These are phyloP conservation scores for Geotrupes spiniger DNA, from an alignment of 2,888 invertebrate species.

Conservation along the genomic window DNA sequence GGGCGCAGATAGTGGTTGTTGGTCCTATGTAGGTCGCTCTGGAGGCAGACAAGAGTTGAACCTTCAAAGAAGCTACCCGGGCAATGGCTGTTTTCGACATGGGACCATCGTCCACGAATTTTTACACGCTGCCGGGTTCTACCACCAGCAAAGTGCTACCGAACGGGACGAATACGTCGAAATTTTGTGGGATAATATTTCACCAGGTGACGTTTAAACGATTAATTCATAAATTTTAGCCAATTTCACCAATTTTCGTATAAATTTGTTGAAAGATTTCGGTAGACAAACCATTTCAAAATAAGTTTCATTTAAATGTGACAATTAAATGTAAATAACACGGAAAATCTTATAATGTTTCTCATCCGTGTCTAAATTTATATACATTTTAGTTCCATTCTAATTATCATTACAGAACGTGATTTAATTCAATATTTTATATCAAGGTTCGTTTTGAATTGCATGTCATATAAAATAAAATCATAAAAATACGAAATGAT, in stretches of 20 bases:
- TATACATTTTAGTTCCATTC: no score
- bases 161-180: conserved; percentile 74
- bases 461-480: background rate
- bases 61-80: conserved; percentile 36
- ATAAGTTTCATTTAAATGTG: no score
- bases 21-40: conserved; percentile 20
- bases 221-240: background rate
- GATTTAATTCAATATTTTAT: no score
- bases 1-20: conserved; percentile 19
- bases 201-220: conserved; percentile 49
- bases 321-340: no score
- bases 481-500: no score
- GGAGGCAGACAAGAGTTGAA: conserved; percentile 20
- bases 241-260: no score
- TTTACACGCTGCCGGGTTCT: conserved; percentile 77
- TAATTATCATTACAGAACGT: no score
- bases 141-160: conserved; percentile 78
- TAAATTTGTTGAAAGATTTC: background rate
- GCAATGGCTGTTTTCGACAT: conserved; percentile 57
- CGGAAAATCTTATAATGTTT: no score
- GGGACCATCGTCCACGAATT: conserved; percentile 75
- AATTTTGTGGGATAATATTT: conserved; percentile 72
- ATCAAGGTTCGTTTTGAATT: no score
- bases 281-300: no score
- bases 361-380: no score